Evolutionary conservation across 2,113 vertebrate genomes (phyloP), one percentile per base, ranked within the genome.

Genomic region (Micromys minutus): DNA sequence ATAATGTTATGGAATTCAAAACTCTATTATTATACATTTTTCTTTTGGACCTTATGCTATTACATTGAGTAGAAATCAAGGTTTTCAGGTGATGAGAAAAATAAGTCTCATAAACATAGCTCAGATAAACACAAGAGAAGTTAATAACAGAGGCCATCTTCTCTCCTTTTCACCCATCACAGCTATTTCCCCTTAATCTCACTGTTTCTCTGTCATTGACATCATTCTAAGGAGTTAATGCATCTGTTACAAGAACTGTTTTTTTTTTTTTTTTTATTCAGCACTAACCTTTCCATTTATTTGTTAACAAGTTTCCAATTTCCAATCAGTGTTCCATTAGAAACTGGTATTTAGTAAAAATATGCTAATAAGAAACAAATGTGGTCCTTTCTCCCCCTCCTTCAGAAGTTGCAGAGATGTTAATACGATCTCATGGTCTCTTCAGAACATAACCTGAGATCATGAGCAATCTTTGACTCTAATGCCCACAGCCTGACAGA

Each of bases 271-370:
- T 89, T 81, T 92, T 85, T 65, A 29, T 84, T 91, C n/a, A 83
- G 15, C 21, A 65, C 16, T 61, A 29, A 89, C 24, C 85, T n/a
- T 39, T 42, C 7, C 7, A 94, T 57, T 3, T 72, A 80, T 89
- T 91, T 94, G 13, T 87, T 52, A 95, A 63, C 2, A 89, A 79
- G 7, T 42, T 55, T 26, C 84, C 84, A 63, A 57, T 75, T 96
- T 29, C 55, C 74, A 63, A 88, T 57, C 17, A 87, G 3, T 2
- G 34, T 55, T 3, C 17, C 85, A 83, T 61, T 59, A 29, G 39
- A 83, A 61, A 83, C 13, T 17, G 24, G 13, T 4, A 29, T 17
- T 12, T 42, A 85, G 31, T 22, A 31, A 22, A 97, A 86, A 50
- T 13, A 1, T 50, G 31, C 63, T 34, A 47, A 65, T 34, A 36